Conservation (phyloP, 2,888 invertebrate species). For the Petrophora chlorosata region DNA sequence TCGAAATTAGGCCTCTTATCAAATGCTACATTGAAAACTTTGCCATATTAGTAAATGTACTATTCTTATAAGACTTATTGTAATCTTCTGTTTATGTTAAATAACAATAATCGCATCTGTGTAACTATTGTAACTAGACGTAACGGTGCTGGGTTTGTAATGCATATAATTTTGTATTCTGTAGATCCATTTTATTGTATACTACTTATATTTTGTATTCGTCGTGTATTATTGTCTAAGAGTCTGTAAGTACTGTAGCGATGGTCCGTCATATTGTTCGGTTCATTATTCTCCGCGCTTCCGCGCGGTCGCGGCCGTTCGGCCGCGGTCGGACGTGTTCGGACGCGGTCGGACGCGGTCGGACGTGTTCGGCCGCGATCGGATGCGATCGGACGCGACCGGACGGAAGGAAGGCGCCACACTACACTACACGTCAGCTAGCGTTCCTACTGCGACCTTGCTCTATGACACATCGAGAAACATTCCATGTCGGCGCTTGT, state of each 20-base stretch:
- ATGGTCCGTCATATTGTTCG: conserved; percentile 77
- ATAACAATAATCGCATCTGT: conserved; percentile 70
- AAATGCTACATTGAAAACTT: conserved; percentile 83
- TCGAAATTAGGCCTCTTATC: conserved; percentile 69
- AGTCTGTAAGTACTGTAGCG: conserved; percentile 60
- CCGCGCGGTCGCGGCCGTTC: background rate
- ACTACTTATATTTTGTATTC: conserved; percentile 68
- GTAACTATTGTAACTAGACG: conserved; percentile 78
- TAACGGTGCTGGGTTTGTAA: conserved; percentile 81
- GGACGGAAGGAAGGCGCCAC: too few relatives aligned
- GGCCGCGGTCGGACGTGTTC: background rate
- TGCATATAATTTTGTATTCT: conserved; percentile 76
- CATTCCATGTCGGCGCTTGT: conserved; percentile 70
- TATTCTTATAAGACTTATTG: conserved; percentile 77
- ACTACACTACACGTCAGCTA: too few relatives aligned
- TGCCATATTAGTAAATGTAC: conserved; percentile 83
- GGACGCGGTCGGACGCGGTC: background rate
- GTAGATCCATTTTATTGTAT: conserved; percentile 61
- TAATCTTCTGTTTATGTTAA: conserved; percentile 69
- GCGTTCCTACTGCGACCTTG: background rate
- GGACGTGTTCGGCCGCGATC: background rate
- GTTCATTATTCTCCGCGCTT: conserved; percentile 56
- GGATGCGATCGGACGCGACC: too few relatives aligned
- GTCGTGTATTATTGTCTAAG: conserved; percentile 70
- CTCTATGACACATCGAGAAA: conserved; percentile 57